phyloP scores from a whole-genome alignment of 2,797 vertebrate species.

The Sebastes itinus region DNA sequence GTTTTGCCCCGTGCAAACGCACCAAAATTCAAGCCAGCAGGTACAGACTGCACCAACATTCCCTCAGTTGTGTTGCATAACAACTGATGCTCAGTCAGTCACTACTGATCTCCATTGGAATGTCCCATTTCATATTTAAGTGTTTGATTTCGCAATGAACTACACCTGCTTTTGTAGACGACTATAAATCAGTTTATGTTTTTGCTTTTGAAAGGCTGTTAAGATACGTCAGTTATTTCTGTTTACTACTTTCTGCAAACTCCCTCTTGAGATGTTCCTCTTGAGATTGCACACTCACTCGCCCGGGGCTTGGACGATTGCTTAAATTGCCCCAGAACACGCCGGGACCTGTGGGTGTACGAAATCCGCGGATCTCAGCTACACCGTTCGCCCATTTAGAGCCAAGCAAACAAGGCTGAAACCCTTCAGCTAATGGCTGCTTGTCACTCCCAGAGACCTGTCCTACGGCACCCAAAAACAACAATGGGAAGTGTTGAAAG shows the following conservation, averaged over 20 bases:
- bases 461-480: constrained; percentile 39
- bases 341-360: constrained; percentile 60
- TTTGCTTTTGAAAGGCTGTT: not conserved
- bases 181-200: not conserved
- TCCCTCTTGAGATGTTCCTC: constrained; percentile 18
- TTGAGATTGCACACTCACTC: constrained; percentile 61
- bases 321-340: constrained; percentile 61
- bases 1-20: not conserved
- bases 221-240: constrained; percentile 15
- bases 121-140: not conserved
- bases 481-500: constrained; percentile 73
- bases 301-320: constrained; percentile 59
- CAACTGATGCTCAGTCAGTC: not conserved
- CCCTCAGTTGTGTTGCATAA: not conserved
- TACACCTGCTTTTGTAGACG: not conserved
- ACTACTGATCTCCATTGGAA: not conserved
- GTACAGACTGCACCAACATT: not conserved
- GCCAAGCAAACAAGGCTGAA: constrained; percentile 29
- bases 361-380: constrained; percentile 32
- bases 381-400: constrained; percentile 11
- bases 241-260: constrained; percentile 38
- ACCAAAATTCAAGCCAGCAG: not conserved
- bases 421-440: constrained; percentile 20
- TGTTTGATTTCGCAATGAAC: not conserved
- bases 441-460: constrained; percentile 39